A percentile compares a stretch with the other conserved stretches of the same genome.
phyloP scores from a whole-genome alignment of 2,888 invertebrate genomes.

The Onchidella celtica region DNA sequence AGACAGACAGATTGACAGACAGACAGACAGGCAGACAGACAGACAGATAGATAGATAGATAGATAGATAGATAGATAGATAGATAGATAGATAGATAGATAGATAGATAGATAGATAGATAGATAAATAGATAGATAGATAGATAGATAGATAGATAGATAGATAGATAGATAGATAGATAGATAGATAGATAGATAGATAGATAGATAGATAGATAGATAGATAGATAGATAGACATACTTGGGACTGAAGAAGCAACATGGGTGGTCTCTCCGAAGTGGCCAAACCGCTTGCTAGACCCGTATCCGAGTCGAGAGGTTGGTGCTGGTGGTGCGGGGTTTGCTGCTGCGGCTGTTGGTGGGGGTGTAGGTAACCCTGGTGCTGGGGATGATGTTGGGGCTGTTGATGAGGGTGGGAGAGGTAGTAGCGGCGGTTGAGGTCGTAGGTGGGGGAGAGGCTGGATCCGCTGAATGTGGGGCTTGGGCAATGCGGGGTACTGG shows the following conservation, averaged over 20 bases:
- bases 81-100: too few species aligned
- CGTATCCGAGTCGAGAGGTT: slow-evolving; percentile 58
- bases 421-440: slow-evolving; percentile 47
- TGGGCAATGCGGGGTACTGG: slow-evolving; percentile 48
- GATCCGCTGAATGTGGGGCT: slow-evolving; percentile 55
- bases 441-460: slow-evolving; percentile 50
- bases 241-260: slow-evolving; percentile 72
- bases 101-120: too few species aligned
- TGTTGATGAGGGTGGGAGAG: slow-evolving; percentile 54
- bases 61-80: too few species aligned
- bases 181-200: too few species aligned
- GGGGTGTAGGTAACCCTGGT: slow-evolving; percentile 43
- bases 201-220: too few species aligned
- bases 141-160: too few species aligned
- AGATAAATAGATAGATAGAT: too few species aligned
- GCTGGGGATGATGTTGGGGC: slow-evolving; percentile 49
- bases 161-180: too few species aligned
- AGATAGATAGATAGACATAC: too few species aligned
- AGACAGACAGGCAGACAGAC: too few species aligned
- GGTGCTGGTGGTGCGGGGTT: slow-evolving; percentile 46
- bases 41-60: too few species aligned
- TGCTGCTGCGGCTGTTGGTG: slow-evolving; percentile 32
- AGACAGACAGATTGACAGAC: too few species aligned
- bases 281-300: slow-evolving; percentile 10
- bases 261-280: slow-evolving; percentile 61